Evolutionary conservation across 1,140 invertebrate species (phyloP).

Genomic region (Bombus pascuorum): DNA sequence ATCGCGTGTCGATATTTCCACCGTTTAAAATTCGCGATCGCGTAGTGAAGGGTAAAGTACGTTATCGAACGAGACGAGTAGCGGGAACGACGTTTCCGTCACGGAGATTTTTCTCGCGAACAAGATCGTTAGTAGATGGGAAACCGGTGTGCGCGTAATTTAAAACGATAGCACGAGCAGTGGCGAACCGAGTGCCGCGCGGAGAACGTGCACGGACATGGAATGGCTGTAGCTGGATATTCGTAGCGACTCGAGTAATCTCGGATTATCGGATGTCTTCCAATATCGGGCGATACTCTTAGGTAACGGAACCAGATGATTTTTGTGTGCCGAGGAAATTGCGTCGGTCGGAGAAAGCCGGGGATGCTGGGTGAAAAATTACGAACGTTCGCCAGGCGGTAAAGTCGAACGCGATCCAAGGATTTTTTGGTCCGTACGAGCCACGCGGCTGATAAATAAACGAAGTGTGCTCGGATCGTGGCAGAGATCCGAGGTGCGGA

Average conservation of each 20-base stretch:
- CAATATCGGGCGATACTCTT: constrained; percentile 8
- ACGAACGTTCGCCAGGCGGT: not conserved
- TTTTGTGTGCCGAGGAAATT: not conserved
- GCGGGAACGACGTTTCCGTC: not conserved
- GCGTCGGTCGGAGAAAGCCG: not conserved
- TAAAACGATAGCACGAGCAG: not conserved
- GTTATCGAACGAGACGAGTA: not conserved
- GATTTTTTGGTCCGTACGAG: not conserved
- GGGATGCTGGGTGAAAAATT: not conserved
- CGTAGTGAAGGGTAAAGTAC: too few species aligned
- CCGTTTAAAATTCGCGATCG: too few species aligned
- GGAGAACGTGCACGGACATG: not conserved
- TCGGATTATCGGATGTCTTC: constrained; percentile 33
- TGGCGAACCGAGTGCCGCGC: not conserved
- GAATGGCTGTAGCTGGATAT: not conserved
- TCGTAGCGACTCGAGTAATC: constrained; percentile 21
- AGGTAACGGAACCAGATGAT: not conserved
- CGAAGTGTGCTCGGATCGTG: too few species aligned
- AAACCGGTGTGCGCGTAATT: not conserved
- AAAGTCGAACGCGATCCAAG: not conserved
- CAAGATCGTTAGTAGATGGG: not conserved
- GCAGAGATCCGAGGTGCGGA: too few species aligned
- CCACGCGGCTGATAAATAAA: constrained; percentile 16
- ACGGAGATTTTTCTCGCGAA: not conserved
- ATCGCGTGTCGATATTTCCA: too few species aligned